These are phyloP conservation scores for Phalacrocorax carbo DNA, from an alignment of 2,113 vertebrate species.

Conservation along the genomic window DNA sequence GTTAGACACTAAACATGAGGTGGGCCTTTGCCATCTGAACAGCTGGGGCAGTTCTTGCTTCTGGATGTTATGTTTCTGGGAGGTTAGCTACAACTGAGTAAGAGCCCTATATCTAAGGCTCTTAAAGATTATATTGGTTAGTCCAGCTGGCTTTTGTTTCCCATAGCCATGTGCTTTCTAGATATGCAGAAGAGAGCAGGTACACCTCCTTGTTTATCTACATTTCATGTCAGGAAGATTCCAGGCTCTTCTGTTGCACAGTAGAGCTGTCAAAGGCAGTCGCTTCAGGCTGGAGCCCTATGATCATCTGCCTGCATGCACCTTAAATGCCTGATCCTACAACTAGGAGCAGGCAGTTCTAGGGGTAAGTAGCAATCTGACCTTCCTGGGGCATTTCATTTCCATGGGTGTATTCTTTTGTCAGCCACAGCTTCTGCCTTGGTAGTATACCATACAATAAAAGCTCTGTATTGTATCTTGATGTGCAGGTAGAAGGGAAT, in stretches of 20 bases:
- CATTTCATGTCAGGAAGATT: neutral
- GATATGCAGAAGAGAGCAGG: neutral
- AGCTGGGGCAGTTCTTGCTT: neutral
- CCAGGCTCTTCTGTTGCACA: neutral
- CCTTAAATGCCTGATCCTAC: neutral
- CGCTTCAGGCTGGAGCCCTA: neutral
- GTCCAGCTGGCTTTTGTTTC: neutral
- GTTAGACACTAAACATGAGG: neutral
- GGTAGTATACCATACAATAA: neutral
- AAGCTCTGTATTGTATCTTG: neutral
- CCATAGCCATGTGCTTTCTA: neutral
- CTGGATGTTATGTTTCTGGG: fast-evolving
- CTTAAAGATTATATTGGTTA: neutral
- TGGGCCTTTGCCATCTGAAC: neutral
- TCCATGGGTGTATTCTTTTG: neutral
- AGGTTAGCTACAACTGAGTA: neutral
- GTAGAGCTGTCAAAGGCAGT: neutral
- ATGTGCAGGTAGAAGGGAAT: neutral
- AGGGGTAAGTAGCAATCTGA: neutral
- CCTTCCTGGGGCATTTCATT: neutral
- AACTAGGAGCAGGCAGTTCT: neutral
- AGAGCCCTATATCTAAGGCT: fast-evolving
- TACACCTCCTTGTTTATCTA: fast-evolving
- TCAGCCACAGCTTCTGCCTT: neutral
- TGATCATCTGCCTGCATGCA: fast-evolving